Conservation (phyloP, 2,888 invertebrate species). For the Phytoseiulus persimilis region DNA sequence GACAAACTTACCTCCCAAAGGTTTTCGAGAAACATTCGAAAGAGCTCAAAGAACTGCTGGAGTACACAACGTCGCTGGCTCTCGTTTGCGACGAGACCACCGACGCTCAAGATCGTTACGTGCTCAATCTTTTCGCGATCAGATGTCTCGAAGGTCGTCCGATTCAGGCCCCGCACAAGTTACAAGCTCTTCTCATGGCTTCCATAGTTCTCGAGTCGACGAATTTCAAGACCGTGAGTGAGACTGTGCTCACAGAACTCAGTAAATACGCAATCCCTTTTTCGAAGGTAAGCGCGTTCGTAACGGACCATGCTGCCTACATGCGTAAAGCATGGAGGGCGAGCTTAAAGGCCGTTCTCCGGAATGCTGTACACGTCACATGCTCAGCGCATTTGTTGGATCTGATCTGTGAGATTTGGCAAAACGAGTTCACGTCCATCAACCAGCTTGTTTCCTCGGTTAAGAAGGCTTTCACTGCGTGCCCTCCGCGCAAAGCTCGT, state of each 20-base stretch:
- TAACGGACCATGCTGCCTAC: background rate
- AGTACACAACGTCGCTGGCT: background rate
- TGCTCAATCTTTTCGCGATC: background rate
- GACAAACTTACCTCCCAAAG: background rate
- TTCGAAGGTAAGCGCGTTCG: background rate
- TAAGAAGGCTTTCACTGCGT: background rate
- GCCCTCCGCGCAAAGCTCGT: background rate
- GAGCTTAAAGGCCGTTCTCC: background rate
- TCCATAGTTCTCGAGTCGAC: background rate
- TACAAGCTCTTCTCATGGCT: background rate
- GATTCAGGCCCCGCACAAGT: background rate
- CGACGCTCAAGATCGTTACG: background rate
- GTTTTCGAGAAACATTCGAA: background rate
- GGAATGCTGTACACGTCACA: background rate
- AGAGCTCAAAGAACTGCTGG: background rate
- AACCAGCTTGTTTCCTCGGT: background rate
- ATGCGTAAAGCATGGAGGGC: background rate
- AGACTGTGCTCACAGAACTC: background rate
- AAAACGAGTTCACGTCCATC: background rate
- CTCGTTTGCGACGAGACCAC: background rate
- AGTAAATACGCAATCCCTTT: background rate
- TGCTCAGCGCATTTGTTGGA: background rate
- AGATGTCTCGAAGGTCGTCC: background rate
- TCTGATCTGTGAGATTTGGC: background rate
- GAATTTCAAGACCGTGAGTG: background rate